Evolutionary conservation across 2,113 vertebrate species (phyloP).

Genomic region (Syngnathus floridae): DNA sequence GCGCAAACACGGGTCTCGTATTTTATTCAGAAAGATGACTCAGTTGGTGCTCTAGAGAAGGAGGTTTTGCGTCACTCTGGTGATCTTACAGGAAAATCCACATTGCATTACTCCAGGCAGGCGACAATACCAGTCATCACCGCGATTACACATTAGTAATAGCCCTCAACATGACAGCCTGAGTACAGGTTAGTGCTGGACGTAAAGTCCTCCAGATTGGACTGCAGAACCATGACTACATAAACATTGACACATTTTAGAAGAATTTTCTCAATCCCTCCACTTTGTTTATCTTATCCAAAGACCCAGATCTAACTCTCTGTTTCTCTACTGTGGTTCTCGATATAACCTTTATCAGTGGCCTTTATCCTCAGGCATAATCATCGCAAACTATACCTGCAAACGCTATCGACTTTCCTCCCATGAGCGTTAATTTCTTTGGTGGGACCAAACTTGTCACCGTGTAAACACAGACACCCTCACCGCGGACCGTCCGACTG

Average conservation of each 20-base stretch:
- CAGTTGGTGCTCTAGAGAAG: conserved; percentile 59
- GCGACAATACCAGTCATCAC: conserved; percentile 65
- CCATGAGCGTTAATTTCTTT: conserved; percentile 12
- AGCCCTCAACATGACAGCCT: conserved; percentile 42
- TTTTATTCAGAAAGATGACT: conserved; percentile 65
- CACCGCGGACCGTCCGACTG: conserved; percentile 37
- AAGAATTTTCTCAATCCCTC: background rate
- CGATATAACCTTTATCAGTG: conserved; percentile 16
- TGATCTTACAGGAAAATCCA: conserved; percentile 75
- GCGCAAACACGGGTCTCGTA: conserved; percentile 38
- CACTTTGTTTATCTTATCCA: conserved; percentile 12
- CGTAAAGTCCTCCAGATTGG: conserved; percentile 7
- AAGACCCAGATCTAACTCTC: conserved; percentile 12
- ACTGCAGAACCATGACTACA: conserved; percentile 11
- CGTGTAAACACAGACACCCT: conserved; percentile 31
- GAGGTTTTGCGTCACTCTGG: conserved; percentile 65
- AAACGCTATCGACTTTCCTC: background rate
- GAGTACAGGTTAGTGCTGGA: conserved; percentile 1
- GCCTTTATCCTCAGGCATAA: conserved; percentile 10
- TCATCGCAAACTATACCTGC: conserved; percentile 24
- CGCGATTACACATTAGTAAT: conserved; percentile 49
- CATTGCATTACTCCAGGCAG: conserved; percentile 62
- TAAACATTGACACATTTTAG: background rate
- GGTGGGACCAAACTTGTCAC: conserved; percentile 33
- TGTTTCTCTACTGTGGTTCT: conserved; percentile 9